Evolutionary conservation across 2,113 vertebrate species (phyloP).

Genomic region (Tachysurus vachellii): DNA sequence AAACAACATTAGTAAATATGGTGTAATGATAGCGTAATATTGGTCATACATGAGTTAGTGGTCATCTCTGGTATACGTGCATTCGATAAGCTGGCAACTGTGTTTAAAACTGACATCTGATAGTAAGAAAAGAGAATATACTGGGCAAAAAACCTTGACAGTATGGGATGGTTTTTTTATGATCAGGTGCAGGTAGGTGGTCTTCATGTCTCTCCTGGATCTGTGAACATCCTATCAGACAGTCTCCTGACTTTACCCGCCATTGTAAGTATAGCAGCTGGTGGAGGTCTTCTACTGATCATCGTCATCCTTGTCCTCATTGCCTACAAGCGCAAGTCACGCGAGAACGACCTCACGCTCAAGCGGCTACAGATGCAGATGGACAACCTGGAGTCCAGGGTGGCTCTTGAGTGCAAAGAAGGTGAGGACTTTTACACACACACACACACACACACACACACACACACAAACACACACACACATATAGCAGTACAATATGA

Average conservation of each 20-base stretch:
- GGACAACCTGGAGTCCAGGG: constrained; percentile 97
- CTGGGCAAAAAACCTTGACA: not conserved
- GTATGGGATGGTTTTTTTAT: constrained; percentile 32
- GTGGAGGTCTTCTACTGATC: constrained; percentile 93
- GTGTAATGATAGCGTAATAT: not conserved
- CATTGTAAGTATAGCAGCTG: constrained; percentile 93
- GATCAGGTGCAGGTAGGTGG: constrained; percentile 92
- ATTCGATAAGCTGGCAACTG: not conserved
- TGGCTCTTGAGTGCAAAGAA: constrained; percentile 97
- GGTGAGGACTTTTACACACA: constrained; percentile 67
- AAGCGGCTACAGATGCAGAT: constrained; percentile 99
- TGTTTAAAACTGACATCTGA: not conserved
- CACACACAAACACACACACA: not conserved
- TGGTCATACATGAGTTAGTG: not conserved
- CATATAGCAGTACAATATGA: not conserved
- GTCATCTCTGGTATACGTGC: not conserved
- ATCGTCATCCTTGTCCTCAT: constrained; percentile 98
- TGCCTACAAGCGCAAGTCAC: constrained; percentile 96
- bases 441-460: not conserved
- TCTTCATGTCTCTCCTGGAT: constrained; percentile 88
- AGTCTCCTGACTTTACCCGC: constrained; percentile 94
- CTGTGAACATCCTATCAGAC: constrained; percentile 89
- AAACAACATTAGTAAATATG: not conserved
- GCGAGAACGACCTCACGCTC: constrained; percentile 95
- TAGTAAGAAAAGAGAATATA: not conserved